A percentile compares a stretch with the other conserved stretches of the same genome.
Evolutionary conservation across 2,888 invertebrate genomes (phyloP).

Genomic region (Electrophaes corylata): DNA sequence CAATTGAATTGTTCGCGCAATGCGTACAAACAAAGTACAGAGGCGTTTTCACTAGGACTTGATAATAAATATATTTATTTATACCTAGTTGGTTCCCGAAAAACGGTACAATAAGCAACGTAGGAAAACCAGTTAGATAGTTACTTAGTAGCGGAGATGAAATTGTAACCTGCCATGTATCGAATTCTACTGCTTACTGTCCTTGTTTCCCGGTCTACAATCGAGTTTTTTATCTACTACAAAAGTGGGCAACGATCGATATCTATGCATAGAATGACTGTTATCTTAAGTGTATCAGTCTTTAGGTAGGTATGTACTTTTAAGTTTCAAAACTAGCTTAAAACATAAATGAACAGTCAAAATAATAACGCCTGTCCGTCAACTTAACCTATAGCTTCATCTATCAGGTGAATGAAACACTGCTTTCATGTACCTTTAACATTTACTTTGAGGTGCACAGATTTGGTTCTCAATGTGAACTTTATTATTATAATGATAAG

Average conservation of each 20-base stretch:
- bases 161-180: background rate
- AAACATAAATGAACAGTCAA: background rate
- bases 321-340: background rate
- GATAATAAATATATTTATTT: too few species aligned
- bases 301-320: too few species aligned
- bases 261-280: too few species aligned
- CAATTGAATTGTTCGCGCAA: constrained; percentile 9
- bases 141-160: too few species aligned
- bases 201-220: too few species aligned
- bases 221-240: too few species aligned
- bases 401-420: constrained; percentile 16
- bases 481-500: constrained; percentile 30
- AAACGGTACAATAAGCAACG: background rate
- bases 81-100: too few species aligned
- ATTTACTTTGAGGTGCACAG: constrained; percentile 30
- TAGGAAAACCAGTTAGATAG: too few species aligned
- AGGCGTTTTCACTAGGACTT: too few species aligned
- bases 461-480: constrained; percentile 31
- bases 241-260: too few species aligned
- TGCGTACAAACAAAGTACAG: background rate
- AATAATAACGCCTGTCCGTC: constrained; percentile 7
- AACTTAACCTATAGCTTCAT: constrained; percentile 6
- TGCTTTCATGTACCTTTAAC: constrained; percentile 34
- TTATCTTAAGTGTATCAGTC: too few species aligned
- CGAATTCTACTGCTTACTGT: too few species aligned